phyloP scores from a whole-genome alignment of 1,140 invertebrate genomes.

The Laodelphax striatellus region DNA sequence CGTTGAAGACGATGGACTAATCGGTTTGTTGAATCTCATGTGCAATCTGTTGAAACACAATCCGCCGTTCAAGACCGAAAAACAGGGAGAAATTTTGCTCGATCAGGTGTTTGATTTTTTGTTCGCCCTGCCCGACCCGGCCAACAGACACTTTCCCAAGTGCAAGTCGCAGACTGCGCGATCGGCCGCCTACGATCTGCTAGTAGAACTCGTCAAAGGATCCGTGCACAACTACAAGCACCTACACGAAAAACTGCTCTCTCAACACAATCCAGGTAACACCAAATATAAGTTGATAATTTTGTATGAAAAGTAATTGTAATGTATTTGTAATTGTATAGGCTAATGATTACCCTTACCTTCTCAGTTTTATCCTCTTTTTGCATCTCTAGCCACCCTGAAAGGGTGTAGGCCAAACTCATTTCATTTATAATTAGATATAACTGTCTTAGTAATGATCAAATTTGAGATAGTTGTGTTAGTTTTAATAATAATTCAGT shows the following conservation, averaged over 20 bases:
- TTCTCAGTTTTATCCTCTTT: too few relatives aligned
- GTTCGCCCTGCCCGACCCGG: slow-evolving; percentile 78
- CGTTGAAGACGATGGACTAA: slow-evolving; percentile 79
- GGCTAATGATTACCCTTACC: too few relatives aligned
- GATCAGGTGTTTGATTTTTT: slow-evolving; percentile 73
- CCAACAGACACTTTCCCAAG: slow-evolving; percentile 74
- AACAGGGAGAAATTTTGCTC: slow-evolving; percentile 60
- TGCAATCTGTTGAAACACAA: slow-evolving; percentile 81
- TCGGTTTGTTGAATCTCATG: slow-evolving; percentile 75
- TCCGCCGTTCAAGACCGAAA: slow-evolving; percentile 69
- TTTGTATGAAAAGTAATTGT: neutral
- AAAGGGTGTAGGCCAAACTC: too few relatives aligned
- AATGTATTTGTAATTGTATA: too few relatives aligned
- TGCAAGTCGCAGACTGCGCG: slow-evolving; percentile 83
- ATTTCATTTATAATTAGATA: too few relatives aligned
- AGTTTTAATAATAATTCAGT: too few relatives aligned
- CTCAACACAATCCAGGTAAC: slow-evolving; percentile 71
- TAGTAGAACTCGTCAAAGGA: slow-evolving; percentile 76
- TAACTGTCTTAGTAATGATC: too few relatives aligned
- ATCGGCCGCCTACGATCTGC: slow-evolving; percentile 77
- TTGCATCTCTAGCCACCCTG: too few relatives aligned
- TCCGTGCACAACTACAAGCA: slow-evolving; percentile 76
- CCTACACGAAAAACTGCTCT: slow-evolving; percentile 67
- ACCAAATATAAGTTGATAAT: neutral
- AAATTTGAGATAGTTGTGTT: too few relatives aligned